Evolutionary conservation across 2,113 vertebrate species (phyloP), one percentile per base, ranked within the genome.

Genomic region (Rana temporaria): DNA sequence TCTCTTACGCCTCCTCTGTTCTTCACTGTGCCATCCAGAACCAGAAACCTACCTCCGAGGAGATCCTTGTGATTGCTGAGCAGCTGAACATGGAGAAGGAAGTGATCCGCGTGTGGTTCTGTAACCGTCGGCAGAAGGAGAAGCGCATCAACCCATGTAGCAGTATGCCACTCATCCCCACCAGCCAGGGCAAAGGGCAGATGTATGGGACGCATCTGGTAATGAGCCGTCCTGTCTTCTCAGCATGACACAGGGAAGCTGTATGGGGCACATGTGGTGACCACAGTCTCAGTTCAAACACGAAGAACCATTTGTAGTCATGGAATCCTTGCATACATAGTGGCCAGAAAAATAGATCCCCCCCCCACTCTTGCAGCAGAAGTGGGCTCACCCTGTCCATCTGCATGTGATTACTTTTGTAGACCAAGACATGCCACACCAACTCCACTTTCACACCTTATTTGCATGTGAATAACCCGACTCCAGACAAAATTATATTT

Each of bases 1-100:
- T 42, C 17, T 20, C 16, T 52, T 42, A 5, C 18, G 1, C 32
- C 26, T 59, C 26, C 18, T 55, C 42, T 56, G 5, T 56, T 66
- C n/a, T 19, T n/a, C 17, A 2, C 17, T 18, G 4, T 59, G 26
- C 66, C 14, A 14, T 42, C n/a, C 89, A 97, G 96, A 97, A 97
- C 93, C 96, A 96, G 94, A 97, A 97, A 94, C 96, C 96, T 94
- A 96, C 95, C 94, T 97, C 96, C 92, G 96, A 97, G 90, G 96
- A 97, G 90, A 96, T 97, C 88, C 91, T 96, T 88, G 89, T 96
- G 87, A 96, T 97, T 15, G 92, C 96, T 0, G 96, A 96, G 88
- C 96, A 97, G 91, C 93, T 97, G 88, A 95, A 92, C 91, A 96
- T 97, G 95, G 96, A 97, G 90, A 97, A 97, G 89, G 96, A 97